Conservation (phyloP, 2,888 invertebrate species). For the Cheiracanthium punctorium region DNA sequence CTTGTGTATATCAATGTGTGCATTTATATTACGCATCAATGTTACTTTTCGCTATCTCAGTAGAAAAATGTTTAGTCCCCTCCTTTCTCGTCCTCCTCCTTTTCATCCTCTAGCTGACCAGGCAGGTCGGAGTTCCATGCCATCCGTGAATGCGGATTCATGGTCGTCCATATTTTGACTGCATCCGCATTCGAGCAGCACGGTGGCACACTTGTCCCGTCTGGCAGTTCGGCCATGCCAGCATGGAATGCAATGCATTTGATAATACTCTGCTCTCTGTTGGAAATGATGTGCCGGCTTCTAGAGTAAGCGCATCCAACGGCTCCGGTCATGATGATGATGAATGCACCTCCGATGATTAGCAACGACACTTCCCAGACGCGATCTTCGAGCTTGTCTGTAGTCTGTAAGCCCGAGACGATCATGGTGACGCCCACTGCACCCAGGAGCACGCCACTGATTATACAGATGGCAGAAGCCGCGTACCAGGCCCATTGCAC, state of each 20-base stretch:
- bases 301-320: conserved; percentile 56
- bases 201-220: conserved; percentile 53
- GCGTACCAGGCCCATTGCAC: conserved; percentile 67
- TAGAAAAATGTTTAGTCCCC: conserved; percentile 3
- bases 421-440: conserved; percentile 65
- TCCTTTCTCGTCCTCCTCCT: conserved; percentile 42
- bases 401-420: conserved; percentile 55
- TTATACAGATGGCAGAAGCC: conserved; percentile 56
- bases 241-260: conserved; percentile 67
- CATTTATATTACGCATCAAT: too few relatives aligned
- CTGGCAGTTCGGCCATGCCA: conserved; percentile 62
- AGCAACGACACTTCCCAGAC: conserved; percentile 63
- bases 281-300: conserved; percentile 52
- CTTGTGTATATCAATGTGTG: too few relatives aligned
- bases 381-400: conserved; percentile 58
- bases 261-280: conserved; percentile 63
- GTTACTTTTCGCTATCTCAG: too few relatives aligned
- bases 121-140: conserved; percentile 66
- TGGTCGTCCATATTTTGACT: conserved; percentile 64
- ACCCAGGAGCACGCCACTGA: conserved; percentile 61
- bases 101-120: conserved; percentile 50
- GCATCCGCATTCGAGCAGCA: conserved; percentile 60
- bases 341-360: conserved; percentile 47
- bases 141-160: conserved; percentile 67
- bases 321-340: conserved; percentile 54